Conservation (phyloP, 2,113 vertebrate species). For the Coregonus clupeaformis region DNA sequence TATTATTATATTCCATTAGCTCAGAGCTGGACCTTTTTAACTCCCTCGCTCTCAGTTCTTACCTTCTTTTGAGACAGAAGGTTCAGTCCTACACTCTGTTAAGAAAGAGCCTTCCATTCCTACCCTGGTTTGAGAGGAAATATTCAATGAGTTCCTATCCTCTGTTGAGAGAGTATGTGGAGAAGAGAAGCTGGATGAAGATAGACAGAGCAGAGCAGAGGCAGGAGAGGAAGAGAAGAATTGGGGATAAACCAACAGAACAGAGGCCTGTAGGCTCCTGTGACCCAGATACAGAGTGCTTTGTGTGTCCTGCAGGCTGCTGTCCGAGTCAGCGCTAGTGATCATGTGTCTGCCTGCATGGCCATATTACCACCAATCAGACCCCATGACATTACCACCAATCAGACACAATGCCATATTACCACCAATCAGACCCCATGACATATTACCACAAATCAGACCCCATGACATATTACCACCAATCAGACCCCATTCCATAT, state of each 20-base stretch:
- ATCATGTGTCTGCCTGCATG: slow-evolving; percentile 13
- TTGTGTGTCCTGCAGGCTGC: slow-evolving; percentile 16
- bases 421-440: too few relatives aligned
- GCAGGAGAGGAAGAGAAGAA: slow-evolving; percentile 10
- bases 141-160: too few relatives aligned
- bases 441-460: too few relatives aligned
- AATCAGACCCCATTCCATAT: too few relatives aligned
- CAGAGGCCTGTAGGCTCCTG: slow-evolving; percentile 34
- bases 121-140: too few relatives aligned
- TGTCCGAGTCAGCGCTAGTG: slow-evolving; percentile 22
- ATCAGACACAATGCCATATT: too few relatives aligned
- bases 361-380: background rate
- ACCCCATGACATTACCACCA: background rate
- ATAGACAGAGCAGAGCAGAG: background rate
- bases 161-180: background rate
- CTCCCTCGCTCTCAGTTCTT: too few relatives aligned
- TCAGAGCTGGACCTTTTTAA: too few relatives aligned
- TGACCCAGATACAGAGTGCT: slow-evolving; percentile 55
- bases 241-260: too few relatives aligned
- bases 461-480: too few relatives aligned
- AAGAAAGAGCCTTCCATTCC: background rate
- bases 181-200: slow-evolving; percentile 17
- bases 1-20: too few relatives aligned
- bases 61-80: background rate
- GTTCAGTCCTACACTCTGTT: background rate